phyloP scores from a whole-genome alignment of 2,113 vertebrate species.

The Psophia crepitans region DNA sequence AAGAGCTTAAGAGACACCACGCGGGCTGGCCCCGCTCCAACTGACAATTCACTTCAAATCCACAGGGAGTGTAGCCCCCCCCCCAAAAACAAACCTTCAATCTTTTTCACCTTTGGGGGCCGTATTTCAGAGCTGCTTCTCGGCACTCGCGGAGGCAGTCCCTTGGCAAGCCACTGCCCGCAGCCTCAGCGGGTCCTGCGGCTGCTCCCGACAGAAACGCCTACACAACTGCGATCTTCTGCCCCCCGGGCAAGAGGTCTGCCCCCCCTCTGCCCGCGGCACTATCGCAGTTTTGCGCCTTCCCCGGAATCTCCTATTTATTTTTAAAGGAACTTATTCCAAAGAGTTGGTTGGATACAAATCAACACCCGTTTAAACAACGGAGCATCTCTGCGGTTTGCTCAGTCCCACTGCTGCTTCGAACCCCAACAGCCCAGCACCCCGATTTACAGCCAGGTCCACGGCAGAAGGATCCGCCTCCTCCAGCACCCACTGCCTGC shows the following conservation, averaged over 20 bases:
- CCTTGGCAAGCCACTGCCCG: neutral
- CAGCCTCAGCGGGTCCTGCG: neutral
- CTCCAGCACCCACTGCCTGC: neutral
- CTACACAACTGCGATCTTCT: too few relatives aligned
- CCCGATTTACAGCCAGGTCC: neutral
- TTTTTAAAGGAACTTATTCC: neutral
- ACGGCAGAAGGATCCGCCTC: neutral
- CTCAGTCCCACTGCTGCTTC: too few relatives aligned
- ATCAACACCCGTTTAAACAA: neutral
- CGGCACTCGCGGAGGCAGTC: neutral
- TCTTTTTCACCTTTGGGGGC: neutral
- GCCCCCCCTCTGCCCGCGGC: neutral
- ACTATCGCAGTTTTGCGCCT: neutral
- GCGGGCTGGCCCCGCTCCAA: neutral
- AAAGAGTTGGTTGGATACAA: neutral
- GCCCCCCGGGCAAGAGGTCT: neutral
- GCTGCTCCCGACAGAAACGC: neutral
- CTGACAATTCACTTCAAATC: neutral
- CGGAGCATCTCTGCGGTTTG: neutral
- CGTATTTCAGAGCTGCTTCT: fast-evolving
- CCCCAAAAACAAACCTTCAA: neutral
- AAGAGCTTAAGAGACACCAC: neutral
- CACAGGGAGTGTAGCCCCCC: neutral
- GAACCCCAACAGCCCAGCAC: neutral
- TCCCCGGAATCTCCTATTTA: neutral